Evolutionary conservation across 2,888 invertebrate genomes (phyloP).

Genomic region (Watsonalla cultraria): DNA sequence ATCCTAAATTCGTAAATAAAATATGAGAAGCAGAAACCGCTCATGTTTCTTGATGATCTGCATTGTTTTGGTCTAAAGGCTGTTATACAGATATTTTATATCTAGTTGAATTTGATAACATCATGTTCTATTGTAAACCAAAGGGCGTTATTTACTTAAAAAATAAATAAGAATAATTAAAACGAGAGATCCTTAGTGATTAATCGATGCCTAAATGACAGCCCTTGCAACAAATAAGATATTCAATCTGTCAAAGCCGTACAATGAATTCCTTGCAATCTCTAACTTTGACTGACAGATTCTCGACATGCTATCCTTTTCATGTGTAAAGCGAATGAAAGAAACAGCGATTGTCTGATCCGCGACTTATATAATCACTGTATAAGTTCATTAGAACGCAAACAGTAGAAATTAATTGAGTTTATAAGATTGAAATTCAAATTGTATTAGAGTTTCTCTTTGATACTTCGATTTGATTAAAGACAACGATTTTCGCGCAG

Average conservation of each 20-base stretch:
- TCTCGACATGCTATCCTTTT: neutral
- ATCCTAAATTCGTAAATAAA: neutral
- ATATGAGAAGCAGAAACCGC: neutral
- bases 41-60: neutral
- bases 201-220: neutral
- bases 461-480: neutral
- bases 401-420: too few species aligned
- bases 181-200: neutral
- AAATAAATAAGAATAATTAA: neutral
- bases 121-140: too few species aligned
- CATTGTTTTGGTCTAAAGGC: neutral
- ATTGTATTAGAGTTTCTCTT: too few species aligned
- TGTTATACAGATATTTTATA: neutral
- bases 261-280: too few species aligned
- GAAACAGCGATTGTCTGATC: neutral
- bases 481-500: neutral
- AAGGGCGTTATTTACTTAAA: too few species aligned
- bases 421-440: too few species aligned
- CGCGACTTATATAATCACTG: neutral
- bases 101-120: too few species aligned
- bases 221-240: neutral
- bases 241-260: neutral
- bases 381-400: too few species aligned
- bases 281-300: neutral
- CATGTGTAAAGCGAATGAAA: neutral